Base-by-base conservation (phyloP, 2,797 vertebrate genomes). In the Pteropus rufus region DNA sequence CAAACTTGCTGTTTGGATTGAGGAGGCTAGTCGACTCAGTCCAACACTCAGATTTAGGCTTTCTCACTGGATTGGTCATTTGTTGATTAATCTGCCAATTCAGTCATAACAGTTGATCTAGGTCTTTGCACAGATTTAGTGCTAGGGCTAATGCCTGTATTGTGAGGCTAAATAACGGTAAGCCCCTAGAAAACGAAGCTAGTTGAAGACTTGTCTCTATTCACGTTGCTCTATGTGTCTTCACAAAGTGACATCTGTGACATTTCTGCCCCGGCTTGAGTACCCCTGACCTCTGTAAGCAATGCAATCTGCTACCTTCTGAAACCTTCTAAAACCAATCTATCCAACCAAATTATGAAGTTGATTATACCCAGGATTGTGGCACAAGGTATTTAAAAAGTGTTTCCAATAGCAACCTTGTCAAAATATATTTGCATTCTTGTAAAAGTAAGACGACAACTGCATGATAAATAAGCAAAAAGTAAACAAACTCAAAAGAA, bases 381-480 rank as follows among this genome's bases (percentile, higher is more conserved):
- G 79, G 93, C 10, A 21, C 0, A 4, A 77, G 39, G 79, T 85
- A 67, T 96, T 97, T 93, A 81, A 54, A 18, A 36, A 21, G 3
- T n/a, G 18, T 96, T 93, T 96, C 75, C 87, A 92, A 29, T 23
- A 93, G 26, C n/a, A 88, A 29, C 11, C 41, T 62, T 75, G 39
- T 86, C 26, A 77, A 96, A 97, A 87, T 77, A 52, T 49, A 52
- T 95, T 96, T 96, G 87, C 36, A 46, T 41, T 95, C 49, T 39
- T 54, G 52, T 85, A 96, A 96, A 62, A 24, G 60, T 0, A 84
- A 77, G 86, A 96, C 16, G 41, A 0, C 15, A 29, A 64, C 12
- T 52, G 73, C 87, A 92, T 93, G 93, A 92, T 82, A 94, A 90
- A 95, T 93, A 95, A 93, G 92, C 89, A 85, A 88, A 91, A 92